These are phyloP conservation scores for Boloria selene DNA, from an alignment of 2,888 invertebrate genomes.

Conservation along the genomic window DNA sequence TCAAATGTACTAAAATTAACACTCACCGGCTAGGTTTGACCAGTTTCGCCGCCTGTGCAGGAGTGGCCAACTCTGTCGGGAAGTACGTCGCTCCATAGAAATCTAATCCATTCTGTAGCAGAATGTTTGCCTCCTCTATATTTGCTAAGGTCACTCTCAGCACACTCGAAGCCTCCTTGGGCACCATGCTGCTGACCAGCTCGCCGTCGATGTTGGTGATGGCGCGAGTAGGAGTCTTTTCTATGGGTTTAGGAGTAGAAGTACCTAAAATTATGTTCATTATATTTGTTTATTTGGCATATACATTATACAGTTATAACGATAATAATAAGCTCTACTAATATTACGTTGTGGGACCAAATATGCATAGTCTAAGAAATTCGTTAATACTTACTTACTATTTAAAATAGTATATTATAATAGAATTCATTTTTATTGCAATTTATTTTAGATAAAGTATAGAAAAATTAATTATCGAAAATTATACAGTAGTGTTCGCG, in stretches of 20 bases:
- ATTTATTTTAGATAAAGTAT: neutral
- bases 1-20: neutral
- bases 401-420: neutral
- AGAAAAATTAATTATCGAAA: too few relatives aligned
- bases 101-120: slow-evolving; percentile 92
- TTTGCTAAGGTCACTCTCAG: slow-evolving; percentile 89
- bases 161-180: slow-evolving; percentile 84
- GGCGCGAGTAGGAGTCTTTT: slow-evolving; percentile 67
- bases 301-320: too few relatives aligned
- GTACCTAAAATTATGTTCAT: slow-evolving; percentile 54
- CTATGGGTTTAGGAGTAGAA: slow-evolving; percentile 70
- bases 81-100: slow-evolving; percentile 95
- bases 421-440: neutral
- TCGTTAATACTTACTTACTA: neutral
- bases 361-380: neutral
- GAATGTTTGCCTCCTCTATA: slow-evolving; percentile 88
- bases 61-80: slow-evolving; percentile 89
- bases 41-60: slow-evolving; percentile 84
- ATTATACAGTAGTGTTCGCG: too few relatives aligned
- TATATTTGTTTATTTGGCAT: neutral
- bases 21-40: slow-evolving; percentile 77
- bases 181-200: slow-evolving; percentile 76
- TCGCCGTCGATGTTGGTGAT: slow-evolving; percentile 74
- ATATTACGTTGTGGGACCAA: neutral
- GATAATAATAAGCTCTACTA: neutral